Evolutionary conservation across 2,888 invertebrate species (phyloP), one percentile per base, ranked within the genome.

Genomic region (Holacanthella duospinosa): DNA sequence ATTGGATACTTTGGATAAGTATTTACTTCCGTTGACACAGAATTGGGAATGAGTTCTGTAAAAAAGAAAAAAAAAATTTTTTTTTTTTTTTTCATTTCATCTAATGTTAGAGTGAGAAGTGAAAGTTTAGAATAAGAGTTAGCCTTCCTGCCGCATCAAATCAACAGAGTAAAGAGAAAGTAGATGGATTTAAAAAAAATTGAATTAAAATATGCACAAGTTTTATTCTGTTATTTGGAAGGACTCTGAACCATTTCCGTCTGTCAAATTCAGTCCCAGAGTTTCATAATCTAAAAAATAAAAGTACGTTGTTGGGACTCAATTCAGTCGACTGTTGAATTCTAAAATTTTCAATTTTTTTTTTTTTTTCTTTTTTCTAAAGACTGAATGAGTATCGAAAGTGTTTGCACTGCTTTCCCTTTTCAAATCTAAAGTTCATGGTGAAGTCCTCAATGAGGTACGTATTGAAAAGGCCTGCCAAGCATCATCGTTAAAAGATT

Each of bases 181-280:
- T 36, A 16, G 36, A 36, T 36, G 16, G 36, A 36, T 36, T 36
- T 36, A 16, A 9, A 16, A 36, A 36, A 48, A 48, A 48, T 48
- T 9, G n/a, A 21, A 48, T 48, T 48, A 48, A 36, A 48, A 48
- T 48, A 48, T 48, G 48, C 48, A 48, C 19, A 48, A 48, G 48
- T 48, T 48, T 48, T 21, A 4, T 48, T 48, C 16, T 36, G 6
- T 36, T 36, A 36, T 36, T 36, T 36, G 6, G 9, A 36, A 36
- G 36, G 6, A 16, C 36, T 16, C 16, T 48, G 4, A 9, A 21
- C 21, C 48, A 48, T 48, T 48, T 48, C 12, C n/a, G 12, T 48
- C 48, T 48, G 48, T 48, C 48, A 48, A 48, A n/a, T 21, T 48
- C 48, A 48, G 48, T 48, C 48, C n/a, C n/a, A n/a, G 48, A 21